Evolutionary conservation across 2,888 invertebrate genomes (phyloP), one percentile per base, ranked within the genome.

Genomic region (Acleris cristana): DNA sequence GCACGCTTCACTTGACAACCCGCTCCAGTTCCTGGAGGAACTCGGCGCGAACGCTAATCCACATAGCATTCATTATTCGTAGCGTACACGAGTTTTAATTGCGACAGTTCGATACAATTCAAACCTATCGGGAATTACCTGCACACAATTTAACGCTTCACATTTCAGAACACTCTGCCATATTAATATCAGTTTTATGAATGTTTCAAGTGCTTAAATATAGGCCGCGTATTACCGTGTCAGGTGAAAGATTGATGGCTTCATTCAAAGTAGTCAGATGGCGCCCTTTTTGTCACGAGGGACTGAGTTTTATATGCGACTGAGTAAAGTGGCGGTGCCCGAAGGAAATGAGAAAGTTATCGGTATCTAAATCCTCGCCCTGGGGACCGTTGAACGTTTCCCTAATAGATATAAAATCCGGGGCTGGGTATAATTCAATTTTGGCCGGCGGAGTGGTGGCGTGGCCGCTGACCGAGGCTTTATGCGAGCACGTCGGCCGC

Each of bases 321-420:
- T 79, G 82, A 69, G 83, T 83, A 83, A 84, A 79, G 76, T 74
- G 76, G 77, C 78, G 77, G 78, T 81, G 81, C 80, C 84, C 83
- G 82, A 72, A 88, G 91, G 91, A 92, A 91, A 90, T 90, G 90
- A 88, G 88, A 89, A 91, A 88, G 89, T 90, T 91, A 90, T 90
- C 90, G 85, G 84, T 86, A 85, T 86, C 88, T 86, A 88, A 90
- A 90, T 87, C 90, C 87, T 83, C 78, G 79, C 86, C 85, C 85
- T 75, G 76, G 87, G 88, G 88, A 84, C 85, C 80, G 86, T 79
- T 82, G 83, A 85, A 79, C 84, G 86, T 85, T 86, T 84, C 85
- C 84, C 85, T 88, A 88, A 90, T 89, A 90, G 88, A 90, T 91
- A 89, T 89, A 90, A 90, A 90, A 91, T 87, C 88, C 88, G 82